phyloP scores from a whole-genome alignment of 2,888 invertebrate genomes.

The Andrena haemorrhoa region DNA sequence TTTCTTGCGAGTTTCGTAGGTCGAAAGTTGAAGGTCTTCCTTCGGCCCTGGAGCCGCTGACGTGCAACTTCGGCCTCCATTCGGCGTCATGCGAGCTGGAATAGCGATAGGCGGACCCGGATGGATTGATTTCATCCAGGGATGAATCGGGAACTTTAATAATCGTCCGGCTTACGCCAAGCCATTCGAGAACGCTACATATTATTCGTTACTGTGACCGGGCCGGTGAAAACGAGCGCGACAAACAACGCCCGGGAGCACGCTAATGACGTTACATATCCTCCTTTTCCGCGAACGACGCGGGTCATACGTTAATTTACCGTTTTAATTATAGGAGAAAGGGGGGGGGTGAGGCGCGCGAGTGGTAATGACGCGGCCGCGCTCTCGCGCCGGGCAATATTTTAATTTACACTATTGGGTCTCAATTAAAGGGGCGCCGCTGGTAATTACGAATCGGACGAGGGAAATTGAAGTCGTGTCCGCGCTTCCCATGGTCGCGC shows the following conservation, averaged over 20 bases:
- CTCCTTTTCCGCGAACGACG: slow-evolving; percentile 25
- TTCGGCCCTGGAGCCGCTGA: slow-evolving; percentile 28
- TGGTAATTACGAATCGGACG: slow-evolving; percentile 47
- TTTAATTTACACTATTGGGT: slow-evolving; percentile 53
- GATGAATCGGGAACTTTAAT: neutral
- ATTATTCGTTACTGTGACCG: slow-evolving; percentile 6
- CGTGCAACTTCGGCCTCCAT: slow-evolving; percentile 53
- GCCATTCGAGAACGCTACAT: neutral
- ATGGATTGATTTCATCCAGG: slow-evolving; percentile 7
- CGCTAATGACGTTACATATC: slow-evolving; percentile 31
- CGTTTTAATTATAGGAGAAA: slow-evolving; percentile 43
- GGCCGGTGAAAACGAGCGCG: slow-evolving; percentile 22
- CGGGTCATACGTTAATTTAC: slow-evolving; percentile 40
- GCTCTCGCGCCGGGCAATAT: slow-evolving; percentile 26
- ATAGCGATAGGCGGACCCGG: neutral
- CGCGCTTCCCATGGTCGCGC: neutral
- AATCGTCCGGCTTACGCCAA: neutral
- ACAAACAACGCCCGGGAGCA: slow-evolving; percentile 27
- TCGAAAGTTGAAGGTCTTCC: slow-evolving; percentile 75
- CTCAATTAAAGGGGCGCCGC: slow-evolving; percentile 41
- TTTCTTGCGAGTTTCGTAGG: slow-evolving; percentile 68
- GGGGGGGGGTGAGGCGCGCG: slow-evolving; percentile 11
- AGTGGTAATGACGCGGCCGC: slow-evolving; percentile 23
- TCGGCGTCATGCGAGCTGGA: slow-evolving; percentile 20
- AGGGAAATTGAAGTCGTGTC: slow-evolving; percentile 20